Percentiles rank a stretch among this genome's conserved stretches.
Evolutionary conservation across 2,888 invertebrate species (phyloP).

Genomic region (Pollenia angustigena): DNA sequence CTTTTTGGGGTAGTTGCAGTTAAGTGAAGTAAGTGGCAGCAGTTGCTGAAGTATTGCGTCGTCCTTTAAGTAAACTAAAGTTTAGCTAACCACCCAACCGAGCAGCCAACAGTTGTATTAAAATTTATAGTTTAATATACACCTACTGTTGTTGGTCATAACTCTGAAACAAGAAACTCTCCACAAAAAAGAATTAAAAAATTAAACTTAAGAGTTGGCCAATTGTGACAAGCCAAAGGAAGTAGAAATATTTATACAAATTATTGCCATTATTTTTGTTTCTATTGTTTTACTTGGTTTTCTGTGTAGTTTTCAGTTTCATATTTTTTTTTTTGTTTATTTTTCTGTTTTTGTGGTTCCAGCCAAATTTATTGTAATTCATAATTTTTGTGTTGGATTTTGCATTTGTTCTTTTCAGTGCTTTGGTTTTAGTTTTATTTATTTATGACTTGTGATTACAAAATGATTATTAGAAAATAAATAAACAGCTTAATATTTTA

Average conservation of each 20-base stretch:
- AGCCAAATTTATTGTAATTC: constrained; percentile 46
- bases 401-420: background rate
- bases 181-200: background rate
- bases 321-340: background rate
- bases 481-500: background rate
- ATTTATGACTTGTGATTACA: constrained; percentile 46
- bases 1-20: background rate
- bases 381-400: constrained; percentile 19
- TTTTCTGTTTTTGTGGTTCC: constrained; percentile 19
- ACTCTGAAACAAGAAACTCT: constrained; percentile 27
- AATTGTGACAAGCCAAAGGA: constrained; percentile 55
- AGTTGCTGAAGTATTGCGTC: background rate
- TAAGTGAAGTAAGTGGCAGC: background rate
- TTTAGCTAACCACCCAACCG: constrained; percentile 6
- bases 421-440: constrained; percentile 5
- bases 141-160: constrained; percentile 57
- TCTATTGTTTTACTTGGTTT: background rate
- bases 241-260: constrained; percentile 60
- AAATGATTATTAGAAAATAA: constrained; percentile 40
- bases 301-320: background rate
- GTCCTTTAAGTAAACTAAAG: background rate
- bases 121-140: constrained; percentile 60
- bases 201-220: constrained; percentile 51
- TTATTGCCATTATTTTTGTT: constrained; percentile 52
- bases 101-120: constrained; percentile 36